Percentiles rank a stretch among this genome's conserved stretches.
phyloP scores from a whole-genome alignment of 2,888 invertebrate genomes.

The Drosophila merina region DNA sequence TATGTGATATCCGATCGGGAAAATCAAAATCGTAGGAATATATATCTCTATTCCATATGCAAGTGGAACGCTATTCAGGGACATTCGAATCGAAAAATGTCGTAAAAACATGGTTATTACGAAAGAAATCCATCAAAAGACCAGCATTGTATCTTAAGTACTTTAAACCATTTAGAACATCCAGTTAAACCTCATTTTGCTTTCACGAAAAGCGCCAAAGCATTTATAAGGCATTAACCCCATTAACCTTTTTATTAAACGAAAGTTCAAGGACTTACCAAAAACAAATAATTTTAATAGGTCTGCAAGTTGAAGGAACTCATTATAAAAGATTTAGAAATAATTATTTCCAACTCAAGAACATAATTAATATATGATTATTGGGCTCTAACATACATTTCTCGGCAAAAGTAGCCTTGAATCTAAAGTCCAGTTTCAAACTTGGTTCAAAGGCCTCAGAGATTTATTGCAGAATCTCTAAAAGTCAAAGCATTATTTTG shows the following conservation, averaged over 20 bases:
- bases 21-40: too few species aligned
- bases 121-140: too few species aligned
- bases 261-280: not conserved
- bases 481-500: conserved; percentile 16
- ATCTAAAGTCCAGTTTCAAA: not conserved
- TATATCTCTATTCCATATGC: too few species aligned
- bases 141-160: too few species aligned
- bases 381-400: not conserved
- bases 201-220: too few species aligned
- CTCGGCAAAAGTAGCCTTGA: conserved; percentile 3
- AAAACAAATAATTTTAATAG: too few species aligned
- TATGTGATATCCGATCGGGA: conserved; percentile 5
- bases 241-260: not conserved
- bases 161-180: too few species aligned
- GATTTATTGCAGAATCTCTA: conserved; percentile 10
- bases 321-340: not conserved
- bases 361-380: not conserved
- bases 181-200: too few species aligned
- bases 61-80: conserved; percentile 5
- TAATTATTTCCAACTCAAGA: not conserved
- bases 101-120: too few species aligned
- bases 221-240: not conserved
- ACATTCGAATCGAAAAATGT: not conserved
- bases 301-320: not conserved
- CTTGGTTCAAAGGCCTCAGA: conserved; percentile 18